phyloP scores from a whole-genome alignment of 2,797 vertebrate species.

The Vespertilio murinus region DNA sequence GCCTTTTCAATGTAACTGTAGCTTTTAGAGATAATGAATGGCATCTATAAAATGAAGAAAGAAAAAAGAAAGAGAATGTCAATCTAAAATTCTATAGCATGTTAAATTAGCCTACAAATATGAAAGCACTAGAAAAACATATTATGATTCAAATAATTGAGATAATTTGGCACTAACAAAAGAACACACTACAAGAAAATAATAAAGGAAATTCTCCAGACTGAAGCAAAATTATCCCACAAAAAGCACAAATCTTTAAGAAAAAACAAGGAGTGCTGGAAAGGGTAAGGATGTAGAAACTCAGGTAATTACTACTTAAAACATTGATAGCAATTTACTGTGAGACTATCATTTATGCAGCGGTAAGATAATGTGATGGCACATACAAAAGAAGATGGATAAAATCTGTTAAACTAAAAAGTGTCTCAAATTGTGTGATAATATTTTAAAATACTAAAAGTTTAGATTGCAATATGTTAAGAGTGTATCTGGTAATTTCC shows the following conservation, averaged over 20 bases:
- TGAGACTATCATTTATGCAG: neutral
- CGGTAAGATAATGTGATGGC: neutral
- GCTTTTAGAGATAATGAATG: neutral
- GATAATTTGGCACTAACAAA: neutral
- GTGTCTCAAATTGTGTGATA: neutral
- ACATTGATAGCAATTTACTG: neutral
- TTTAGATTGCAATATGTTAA: neutral
- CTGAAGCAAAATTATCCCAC: neutral
- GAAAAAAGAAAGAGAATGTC: neutral
- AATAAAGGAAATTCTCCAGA: neutral
- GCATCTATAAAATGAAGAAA: neutral
- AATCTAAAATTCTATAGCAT: neutral
- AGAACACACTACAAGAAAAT: neutral
- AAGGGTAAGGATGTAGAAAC: neutral
- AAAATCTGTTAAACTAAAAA: neutral
- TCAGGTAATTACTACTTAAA: neutral
- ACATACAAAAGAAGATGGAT: rapidly evolving
- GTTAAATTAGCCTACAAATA: neutral
- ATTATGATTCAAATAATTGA: neutral
- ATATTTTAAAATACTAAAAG: neutral
- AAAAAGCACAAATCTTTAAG: neutral
- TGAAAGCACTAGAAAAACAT: neutral
- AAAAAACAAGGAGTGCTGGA: neutral
- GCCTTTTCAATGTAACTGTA: neutral
- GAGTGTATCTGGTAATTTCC: neutral